phyloP scores from a whole-genome alignment of 2,113 vertebrate genomes.

The Prietella phreatophila region DNA sequence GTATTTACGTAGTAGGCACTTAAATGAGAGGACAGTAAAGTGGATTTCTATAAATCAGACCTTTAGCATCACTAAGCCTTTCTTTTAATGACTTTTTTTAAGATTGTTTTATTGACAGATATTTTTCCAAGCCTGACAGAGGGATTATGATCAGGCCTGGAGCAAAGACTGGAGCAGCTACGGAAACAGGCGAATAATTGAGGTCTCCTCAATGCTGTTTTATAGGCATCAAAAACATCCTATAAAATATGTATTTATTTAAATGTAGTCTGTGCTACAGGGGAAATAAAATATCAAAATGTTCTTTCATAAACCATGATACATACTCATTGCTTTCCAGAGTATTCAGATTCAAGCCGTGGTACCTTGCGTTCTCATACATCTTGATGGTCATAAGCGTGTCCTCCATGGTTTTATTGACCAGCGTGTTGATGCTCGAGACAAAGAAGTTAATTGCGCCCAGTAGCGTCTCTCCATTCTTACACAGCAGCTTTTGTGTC shows the following conservation, averaged over 20 bases:
- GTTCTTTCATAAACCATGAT: neutral
- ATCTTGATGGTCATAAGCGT: conserved; percentile 93
- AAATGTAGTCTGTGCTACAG: neutral
- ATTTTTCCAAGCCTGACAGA: no score
- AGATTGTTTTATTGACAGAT: no score
- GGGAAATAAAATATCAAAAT: neutral
- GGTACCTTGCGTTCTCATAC: conserved; percentile 91
- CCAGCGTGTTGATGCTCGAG: conserved; percentile 94
- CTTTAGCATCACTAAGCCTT: neutral
- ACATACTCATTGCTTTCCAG: neutral
- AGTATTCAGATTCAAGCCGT: neutral
- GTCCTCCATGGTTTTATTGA: conserved; percentile 98
- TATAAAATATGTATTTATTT: neutral
- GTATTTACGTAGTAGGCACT: no score
- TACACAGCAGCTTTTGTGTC: conserved; percentile 93
- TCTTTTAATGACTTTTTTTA: no score
- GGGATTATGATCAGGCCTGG: no score
- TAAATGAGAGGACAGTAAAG: neutral
- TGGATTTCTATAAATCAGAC: neutral
- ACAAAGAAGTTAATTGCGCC: conserved; percentile 97
- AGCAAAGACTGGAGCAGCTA: no score
- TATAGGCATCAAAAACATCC: neutral
- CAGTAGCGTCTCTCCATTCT: conserved; percentile 92
- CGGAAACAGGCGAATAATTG: neutral
- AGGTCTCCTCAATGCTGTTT: neutral